Evolutionary conservation across 2,113 vertebrate genomes (phyloP).

Genomic region (Pungitius pungitius): DNA sequence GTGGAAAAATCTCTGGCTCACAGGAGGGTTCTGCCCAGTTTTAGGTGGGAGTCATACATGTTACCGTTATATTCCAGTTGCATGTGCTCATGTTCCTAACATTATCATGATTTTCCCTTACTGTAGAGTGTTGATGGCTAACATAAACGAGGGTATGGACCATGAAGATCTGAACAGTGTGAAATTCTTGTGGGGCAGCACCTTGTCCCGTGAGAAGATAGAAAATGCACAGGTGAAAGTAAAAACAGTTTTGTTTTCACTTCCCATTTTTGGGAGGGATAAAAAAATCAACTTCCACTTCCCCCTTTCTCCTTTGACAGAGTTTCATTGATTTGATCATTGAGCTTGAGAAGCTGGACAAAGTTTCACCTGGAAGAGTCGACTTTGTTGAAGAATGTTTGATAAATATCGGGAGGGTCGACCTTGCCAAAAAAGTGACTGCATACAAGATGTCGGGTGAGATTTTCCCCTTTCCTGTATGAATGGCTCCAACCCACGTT

Average conservation of each 20-base stretch:
- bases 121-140: conserved; percentile 86
- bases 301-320: conserved; percentile 68
- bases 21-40: conserved; percentile 77
- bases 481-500: not conserved
- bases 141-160: conserved; percentile 86
- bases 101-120: not conserved
- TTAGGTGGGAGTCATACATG: conserved; percentile 81
- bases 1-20: conserved; percentile 75
- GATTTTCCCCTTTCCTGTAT: conserved; percentile 14
- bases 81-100: not conserved
- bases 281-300: not conserved
- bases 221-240: conserved; percentile 82
- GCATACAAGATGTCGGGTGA: conserved; percentile 84
- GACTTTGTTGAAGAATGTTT: conserved; percentile 86
- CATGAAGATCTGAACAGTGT: conserved; percentile 83
- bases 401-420: conserved; percentile 82
- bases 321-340: conserved; percentile 88
- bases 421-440: conserved; percentile 86
- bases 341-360: conserved; percentile 88
- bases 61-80: not conserved
- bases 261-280: not conserved
- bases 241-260: not conserved
- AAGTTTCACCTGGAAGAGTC: conserved; percentile 83
- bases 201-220: conserved; percentile 73
- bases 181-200: conserved; percentile 83